phyloP scores from a whole-genome alignment of 92 coral and sea anemone genomes.

The Virgularia gustaviana region DNA sequence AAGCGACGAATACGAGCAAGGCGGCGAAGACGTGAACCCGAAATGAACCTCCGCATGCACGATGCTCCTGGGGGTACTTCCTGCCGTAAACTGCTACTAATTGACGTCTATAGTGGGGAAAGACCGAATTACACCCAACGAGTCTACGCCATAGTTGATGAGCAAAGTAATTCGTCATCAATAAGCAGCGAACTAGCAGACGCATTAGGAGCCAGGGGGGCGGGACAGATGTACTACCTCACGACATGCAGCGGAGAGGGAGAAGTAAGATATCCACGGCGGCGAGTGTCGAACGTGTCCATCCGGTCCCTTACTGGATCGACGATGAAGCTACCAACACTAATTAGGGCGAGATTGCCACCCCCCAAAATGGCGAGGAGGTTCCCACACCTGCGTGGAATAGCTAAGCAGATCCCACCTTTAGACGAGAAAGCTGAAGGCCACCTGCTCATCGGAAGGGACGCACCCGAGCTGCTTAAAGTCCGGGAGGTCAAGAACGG shows the following conservation, averaged over 20 bases:
- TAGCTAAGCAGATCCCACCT: too few relatives aligned
- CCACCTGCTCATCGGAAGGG: too few relatives aligned
- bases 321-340: conserved; percentile 9
- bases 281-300: conserved; percentile 12
- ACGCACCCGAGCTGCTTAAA: too few relatives aligned
- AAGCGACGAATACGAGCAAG: background rate
- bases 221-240: background rate
- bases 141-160: conserved; percentile 14
- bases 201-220: background rate
- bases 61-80: conserved; percentile 6
- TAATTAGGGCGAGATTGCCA: conserved; percentile 5
- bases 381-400: too few relatives aligned
- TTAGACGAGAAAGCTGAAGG: too few relatives aligned
- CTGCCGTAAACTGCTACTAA: conserved; percentile 5
- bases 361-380: background rate
- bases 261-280: conserved; percentile 18
- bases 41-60: conserved; percentile 9
- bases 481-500: too few relatives aligned
- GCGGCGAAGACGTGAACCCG: background rate
- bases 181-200: conserved; percentile 25
- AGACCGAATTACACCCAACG: background rate
- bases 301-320: conserved; percentile 11
- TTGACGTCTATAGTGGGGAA: background rate
- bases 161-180: too few relatives aligned
- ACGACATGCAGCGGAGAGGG: conserved; percentile 15